Conservation (phyloP, 2,797 vertebrate genomes). For the Macrochelys suwanniensis region DNA sequence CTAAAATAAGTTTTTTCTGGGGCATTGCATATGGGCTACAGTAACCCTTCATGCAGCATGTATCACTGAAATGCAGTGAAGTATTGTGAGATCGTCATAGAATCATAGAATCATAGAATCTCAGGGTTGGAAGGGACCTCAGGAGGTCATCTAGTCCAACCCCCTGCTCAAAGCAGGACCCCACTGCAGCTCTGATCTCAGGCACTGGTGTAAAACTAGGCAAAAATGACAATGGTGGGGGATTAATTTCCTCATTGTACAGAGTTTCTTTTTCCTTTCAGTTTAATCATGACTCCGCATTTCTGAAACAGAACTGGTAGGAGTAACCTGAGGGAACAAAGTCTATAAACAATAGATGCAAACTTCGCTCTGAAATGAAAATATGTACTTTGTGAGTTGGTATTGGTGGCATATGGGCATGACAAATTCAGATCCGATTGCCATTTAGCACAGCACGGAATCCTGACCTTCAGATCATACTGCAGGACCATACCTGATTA, state of each 20-base stretch:
- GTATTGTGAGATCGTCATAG: not conserved
- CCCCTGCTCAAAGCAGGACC: too few relatives aligned
- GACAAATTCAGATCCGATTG: slow-evolving; percentile 72
- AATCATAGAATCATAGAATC: too few relatives aligned
- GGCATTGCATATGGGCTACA: not conserved
- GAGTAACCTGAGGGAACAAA: slow-evolving; percentile 34
- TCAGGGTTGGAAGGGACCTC: too few relatives aligned
- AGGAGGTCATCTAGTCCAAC: too few relatives aligned
- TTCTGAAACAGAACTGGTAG: slow-evolving; percentile 53
- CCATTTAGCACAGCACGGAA: slow-evolving; percentile 58
- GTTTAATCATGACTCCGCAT: not conserved
- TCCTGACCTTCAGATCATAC: slow-evolving; percentile 36
- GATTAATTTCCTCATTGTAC: not conserved
- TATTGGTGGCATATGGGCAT: slow-evolving; percentile 67
- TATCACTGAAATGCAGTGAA: not conserved
- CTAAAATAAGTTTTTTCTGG: not conserved
- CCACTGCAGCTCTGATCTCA: not conserved
- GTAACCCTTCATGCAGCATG: not conserved
- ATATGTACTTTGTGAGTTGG: slow-evolving; percentile 66
- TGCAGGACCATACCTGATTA: slow-evolving; percentile 33
- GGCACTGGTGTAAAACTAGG: not conserved
- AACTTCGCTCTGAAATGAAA: slow-evolving; percentile 70
- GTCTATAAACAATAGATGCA: slow-evolving; percentile 67
- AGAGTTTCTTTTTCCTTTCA: slow-evolving; percentile 33
- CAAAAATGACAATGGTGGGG: not conserved